Conservation (phyloP, 2,888 invertebrate species). For the Hemistola chrysoprasaria region DNA sequence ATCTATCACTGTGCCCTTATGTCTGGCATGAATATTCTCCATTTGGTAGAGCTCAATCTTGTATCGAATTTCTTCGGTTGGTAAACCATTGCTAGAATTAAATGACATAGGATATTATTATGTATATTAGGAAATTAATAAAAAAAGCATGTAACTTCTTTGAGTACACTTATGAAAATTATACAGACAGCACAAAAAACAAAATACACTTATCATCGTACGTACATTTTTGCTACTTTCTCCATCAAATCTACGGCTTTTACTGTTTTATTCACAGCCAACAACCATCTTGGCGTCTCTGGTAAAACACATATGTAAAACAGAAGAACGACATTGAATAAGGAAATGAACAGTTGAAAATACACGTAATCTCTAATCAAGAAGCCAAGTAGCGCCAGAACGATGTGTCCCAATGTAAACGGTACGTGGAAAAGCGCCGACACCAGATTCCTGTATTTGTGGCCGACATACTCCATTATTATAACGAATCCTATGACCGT, state of each 20-base stretch:
- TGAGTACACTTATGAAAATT: too few relatives aligned
- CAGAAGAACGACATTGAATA: slow-evolving; percentile 79
- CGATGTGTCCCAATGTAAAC: slow-evolving; percentile 85
- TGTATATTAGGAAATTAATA: too few relatives aligned
- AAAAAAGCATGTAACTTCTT: too few relatives aligned
- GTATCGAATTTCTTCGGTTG: slow-evolving; percentile 60
- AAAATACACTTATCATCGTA: slow-evolving; percentile 15
- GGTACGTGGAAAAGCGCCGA: slow-evolving; percentile 85
- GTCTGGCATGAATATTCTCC: slow-evolving; percentile 37
- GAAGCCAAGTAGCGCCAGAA: slow-evolving; percentile 83
- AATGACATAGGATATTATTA: too few relatives aligned
- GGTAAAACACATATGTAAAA: slow-evolving; percentile 87
- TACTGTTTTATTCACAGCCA: slow-evolving; percentile 84
- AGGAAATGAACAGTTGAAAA: slow-evolving; percentile 84
- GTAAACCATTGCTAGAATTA: slow-evolving; percentile 58
- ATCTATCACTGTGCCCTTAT: slow-evolving; percentile 79
- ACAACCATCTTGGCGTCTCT: slow-evolving; percentile 90
- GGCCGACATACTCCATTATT: slow-evolving; percentile 85
- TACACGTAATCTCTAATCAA: slow-evolving; percentile 84
- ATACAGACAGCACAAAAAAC: neutral
- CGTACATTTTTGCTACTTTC: slow-evolving; percentile 81
- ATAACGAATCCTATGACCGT: slow-evolving; percentile 83
- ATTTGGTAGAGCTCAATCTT: slow-evolving; percentile 59
- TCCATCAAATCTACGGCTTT: slow-evolving; percentile 84
- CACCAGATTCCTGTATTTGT: slow-evolving; percentile 68